Conservation (phyloP, 2,797 vertebrate genomes). For the Danio choprae region DNA sequence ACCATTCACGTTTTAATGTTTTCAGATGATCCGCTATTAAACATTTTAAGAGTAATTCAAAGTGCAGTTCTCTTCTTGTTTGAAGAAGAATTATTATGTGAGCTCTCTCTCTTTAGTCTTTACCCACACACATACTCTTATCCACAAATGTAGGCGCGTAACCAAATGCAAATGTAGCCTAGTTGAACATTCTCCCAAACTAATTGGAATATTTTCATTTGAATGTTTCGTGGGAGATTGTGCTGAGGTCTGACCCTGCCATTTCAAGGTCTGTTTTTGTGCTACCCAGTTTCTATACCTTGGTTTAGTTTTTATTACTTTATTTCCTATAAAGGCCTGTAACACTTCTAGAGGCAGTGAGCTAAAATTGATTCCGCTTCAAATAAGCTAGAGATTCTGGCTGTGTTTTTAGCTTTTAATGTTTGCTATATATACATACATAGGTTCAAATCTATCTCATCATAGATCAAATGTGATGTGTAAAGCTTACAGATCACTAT, state of each 20-base stretch:
- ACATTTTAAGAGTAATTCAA: slow-evolving; percentile 12
- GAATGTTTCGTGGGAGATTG: slow-evolving; percentile 44
- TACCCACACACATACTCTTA: slow-evolving; percentile 24
- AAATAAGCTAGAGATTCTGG: neutral
- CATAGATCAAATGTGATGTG: no score
- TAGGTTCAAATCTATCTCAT: no score
- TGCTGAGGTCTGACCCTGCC: slow-evolving; percentile 7
- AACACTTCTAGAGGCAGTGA: neutral
- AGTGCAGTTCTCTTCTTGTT: neutral
- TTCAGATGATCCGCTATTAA: neutral
- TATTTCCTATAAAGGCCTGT: neutral
- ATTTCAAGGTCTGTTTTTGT: neutral
- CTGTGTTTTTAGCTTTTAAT: slow-evolving; percentile 4
- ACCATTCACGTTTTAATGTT: neutral
- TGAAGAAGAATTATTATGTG: slow-evolving; percentile 17
- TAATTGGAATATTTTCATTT: slow-evolving; percentile 61
- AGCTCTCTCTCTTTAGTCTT: neutral
- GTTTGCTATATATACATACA: no score
- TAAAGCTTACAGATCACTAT: no score
- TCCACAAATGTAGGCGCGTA: slow-evolving; percentile 28
- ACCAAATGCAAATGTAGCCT: slow-evolving; percentile 45
- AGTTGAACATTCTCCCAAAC: slow-evolving; percentile 43
- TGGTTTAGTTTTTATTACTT: slow-evolving; percentile 18
- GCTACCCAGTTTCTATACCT: neutral
- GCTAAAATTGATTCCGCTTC: neutral